These are phyloP conservation scores for Pyrocoelia pectoralis DNA, from an alignment of 2,888 invertebrate genomes.

Conservation along the genomic window DNA sequence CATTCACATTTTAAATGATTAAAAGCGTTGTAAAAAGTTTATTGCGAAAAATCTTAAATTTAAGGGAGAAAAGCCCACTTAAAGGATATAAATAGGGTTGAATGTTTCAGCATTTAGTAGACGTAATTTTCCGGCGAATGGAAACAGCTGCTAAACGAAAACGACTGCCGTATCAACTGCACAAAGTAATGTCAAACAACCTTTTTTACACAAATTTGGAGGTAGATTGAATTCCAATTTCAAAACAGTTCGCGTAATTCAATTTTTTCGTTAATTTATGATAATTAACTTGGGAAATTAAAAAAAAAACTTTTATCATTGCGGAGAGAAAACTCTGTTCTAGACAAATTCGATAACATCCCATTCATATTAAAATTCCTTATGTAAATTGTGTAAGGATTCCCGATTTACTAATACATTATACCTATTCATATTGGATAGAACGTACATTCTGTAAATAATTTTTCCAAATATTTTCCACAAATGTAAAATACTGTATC, in stretches of 20 bases:
- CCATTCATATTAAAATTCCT: too few relatives aligned
- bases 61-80: not conserved
- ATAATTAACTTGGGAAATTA: too few relatives aligned
- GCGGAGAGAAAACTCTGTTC: too few relatives aligned
- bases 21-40: not conserved
- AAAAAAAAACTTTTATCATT: too few relatives aligned
- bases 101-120: slow-evolving; percentile 1
- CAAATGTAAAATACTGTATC: too few relatives aligned
- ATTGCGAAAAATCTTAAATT: not conserved
- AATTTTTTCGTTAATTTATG: too few relatives aligned
- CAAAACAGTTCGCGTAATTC: not conserved
- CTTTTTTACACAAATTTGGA: not conserved
- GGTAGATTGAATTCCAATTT: not conserved
- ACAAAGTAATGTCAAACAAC: slow-evolving; percentile 1
- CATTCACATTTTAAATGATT: not conserved
- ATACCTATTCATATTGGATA: too few relatives aligned
- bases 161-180: slow-evolving; percentile 1
- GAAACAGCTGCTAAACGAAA: not conserved
- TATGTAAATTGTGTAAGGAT: too few relatives aligned
- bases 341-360: too few relatives aligned
- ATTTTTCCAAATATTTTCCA: too few relatives aligned
- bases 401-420: too few relatives aligned
- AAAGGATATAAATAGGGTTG: not conserved
- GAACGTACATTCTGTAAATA: too few relatives aligned
- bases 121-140: slow-evolving; percentile 1